Base-by-base conservation (phyloP, 1,140 invertebrate genomes). In the Agrilus planipennis region DNA sequence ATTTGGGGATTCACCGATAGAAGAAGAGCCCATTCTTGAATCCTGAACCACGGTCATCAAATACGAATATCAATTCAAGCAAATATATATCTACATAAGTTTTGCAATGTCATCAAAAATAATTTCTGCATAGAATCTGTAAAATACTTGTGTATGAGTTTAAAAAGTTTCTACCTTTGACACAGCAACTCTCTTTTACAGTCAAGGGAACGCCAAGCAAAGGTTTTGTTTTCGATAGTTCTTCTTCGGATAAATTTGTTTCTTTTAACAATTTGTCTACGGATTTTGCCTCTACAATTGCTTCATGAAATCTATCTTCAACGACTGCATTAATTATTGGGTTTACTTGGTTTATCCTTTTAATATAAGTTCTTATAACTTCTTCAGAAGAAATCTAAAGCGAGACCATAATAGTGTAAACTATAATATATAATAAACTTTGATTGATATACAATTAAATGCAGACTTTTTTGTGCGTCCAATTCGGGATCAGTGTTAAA, bases 191-290 rank as follows among this genome's bases (percentile, higher is more conserved):
- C 53, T 85, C 81, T 52, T 87, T 87, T 0, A 81, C 72, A 1
- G 78, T 81, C 16, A 84, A 70, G 0, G 83, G 83, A 19, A 87
- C 68, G 1, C 83, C 83, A 7, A 81, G 61, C n/a, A 86, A 61
- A 0, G 82, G 81, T 39, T 73, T 71, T 2, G 58, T 54, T 23
- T 61, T 57, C 0, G 75, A 47, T 16, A 69, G 47, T 4, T 56
- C 58, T 23, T 54, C 58, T 47, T 47, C 41, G 5, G 60, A 64
- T 37, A 65, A 67, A 11, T 50, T 47, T 10, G 55, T 60, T 15
- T 60, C 53, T 19, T 53, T 53, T 0, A 80, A 57, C 3, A 66
- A 54, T 4, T 66, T 47, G 52, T 88, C 84, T 2, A 72, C 69
- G 20, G 54, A 53, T 42, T 60, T 57, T 0, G 85, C 82, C 29